phyloP scores from a whole-genome alignment of 2,888 invertebrate genomes.

The Papilio gigon region DNA sequence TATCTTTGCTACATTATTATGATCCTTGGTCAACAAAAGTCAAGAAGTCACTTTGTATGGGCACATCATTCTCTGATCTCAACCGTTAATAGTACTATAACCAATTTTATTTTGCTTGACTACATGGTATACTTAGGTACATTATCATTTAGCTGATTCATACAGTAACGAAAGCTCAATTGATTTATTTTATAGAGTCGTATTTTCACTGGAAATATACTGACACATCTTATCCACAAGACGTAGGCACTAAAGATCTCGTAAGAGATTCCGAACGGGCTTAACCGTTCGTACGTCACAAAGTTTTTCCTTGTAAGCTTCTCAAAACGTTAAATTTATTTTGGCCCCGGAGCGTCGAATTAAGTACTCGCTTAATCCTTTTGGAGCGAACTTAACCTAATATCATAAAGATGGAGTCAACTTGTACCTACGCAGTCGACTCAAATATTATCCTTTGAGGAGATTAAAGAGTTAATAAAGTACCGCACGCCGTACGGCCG shows the following conservation, averaged over 20 bases:
- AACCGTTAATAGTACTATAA: neutral
- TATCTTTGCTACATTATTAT: constrained; percentile 3
- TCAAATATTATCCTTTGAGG: constrained; percentile 77
- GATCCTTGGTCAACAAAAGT: neutral
- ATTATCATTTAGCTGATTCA: constrained; percentile 45
- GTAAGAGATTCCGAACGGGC: constrained; percentile 57
- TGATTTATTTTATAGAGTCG: constrained; percentile 40
- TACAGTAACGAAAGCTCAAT: constrained; percentile 43
- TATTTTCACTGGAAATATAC: constrained; percentile 35
- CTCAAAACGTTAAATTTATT: constrained; percentile 79
- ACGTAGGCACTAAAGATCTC: constrained; percentile 54
- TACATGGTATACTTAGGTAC: constrained; percentile 16
- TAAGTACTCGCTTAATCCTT: constrained; percentile 81
- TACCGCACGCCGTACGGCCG: constrained; percentile 28
- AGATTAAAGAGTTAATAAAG: constrained; percentile 78
- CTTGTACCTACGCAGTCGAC: constrained; percentile 74
- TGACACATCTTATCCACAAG: constrained; percentile 45
- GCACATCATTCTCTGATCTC: neutral
- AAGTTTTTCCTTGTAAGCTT: constrained; percentile 80
- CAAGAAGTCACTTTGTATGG: neutral
- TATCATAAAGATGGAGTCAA: constrained; percentile 80
- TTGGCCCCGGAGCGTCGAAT: constrained; percentile 77
- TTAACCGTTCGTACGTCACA: constrained; percentile 62
- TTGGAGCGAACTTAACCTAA: constrained; percentile 78
- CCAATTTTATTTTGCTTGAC: neutral